These are phyloP conservation scores for Thecophora atra DNA, from an alignment of 2,888 invertebrate genomes.

Conservation along the genomic window DNA sequence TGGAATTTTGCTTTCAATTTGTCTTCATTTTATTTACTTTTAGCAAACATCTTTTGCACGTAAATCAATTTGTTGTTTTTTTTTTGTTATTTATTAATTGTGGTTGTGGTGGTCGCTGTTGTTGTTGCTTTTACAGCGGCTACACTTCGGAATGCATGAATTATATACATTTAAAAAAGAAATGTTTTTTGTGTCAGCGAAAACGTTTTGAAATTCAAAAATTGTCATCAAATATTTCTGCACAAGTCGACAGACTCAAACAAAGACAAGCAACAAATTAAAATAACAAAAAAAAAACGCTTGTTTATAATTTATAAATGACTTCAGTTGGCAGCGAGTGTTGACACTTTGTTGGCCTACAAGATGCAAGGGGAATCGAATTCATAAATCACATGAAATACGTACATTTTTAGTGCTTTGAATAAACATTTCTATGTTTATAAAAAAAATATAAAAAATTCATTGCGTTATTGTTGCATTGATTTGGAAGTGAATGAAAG, in stretches of 20 bases:
- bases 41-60: no score
- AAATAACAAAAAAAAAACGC: background rate
- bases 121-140: background rate
- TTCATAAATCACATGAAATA: background rate
- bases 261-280: background rate
- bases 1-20: background rate
- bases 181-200: constrained; percentile 5
- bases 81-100: no score
- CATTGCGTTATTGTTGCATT: background rate
- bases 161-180: background rate
- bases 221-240: constrained; percentile 17
- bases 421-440: no score
- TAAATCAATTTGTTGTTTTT: no score
- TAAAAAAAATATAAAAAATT: background rate
- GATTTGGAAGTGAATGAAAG: background rate
- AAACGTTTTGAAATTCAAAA: constrained; percentile 25
- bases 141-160: constrained; percentile 1
- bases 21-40: background rate
- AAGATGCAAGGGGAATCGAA: background rate
- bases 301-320: background rate
- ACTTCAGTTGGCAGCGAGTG: background rate
- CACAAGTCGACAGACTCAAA: background rate
- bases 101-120: background rate
- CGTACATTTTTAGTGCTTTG: no score
- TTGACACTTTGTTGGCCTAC: no score